phyloP scores from a whole-genome alignment of 2,797 vertebrate species.

The Sebastes umbrosus region DNA sequence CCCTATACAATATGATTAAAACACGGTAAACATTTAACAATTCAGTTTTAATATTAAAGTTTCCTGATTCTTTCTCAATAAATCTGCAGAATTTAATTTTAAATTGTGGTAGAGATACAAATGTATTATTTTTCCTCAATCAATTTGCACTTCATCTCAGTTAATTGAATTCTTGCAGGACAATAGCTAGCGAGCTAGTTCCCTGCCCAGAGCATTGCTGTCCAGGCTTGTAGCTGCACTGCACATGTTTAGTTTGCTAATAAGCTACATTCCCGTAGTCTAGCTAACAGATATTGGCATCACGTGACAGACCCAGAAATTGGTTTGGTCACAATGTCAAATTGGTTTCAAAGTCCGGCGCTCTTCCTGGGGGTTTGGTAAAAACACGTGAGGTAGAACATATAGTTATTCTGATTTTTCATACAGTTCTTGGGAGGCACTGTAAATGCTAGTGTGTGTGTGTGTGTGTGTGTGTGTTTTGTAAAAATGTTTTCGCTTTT shows the following conservation, averaged over 20 bases:
- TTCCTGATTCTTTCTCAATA: too few relatives aligned
- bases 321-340: neutral
- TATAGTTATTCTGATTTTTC: neutral
- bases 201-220: neutral
- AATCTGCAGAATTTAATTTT: too few relatives aligned
- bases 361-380: neutral
- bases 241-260: neutral
- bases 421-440: neutral
- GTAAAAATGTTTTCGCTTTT: neutral
- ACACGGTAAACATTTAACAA: too few relatives aligned
- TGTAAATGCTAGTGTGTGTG: neutral
- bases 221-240: neutral
- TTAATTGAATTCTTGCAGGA: neutral
- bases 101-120: too few relatives aligned
- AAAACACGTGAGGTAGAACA: neutral
- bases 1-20: too few relatives aligned
- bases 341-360: neutral
- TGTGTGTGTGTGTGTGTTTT: too few relatives aligned
- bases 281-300: too few relatives aligned
- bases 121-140: neutral
- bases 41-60: too few relatives aligned
- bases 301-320: too few relatives aligned
- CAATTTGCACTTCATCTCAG: neutral
- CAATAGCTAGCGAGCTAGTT: neutral
- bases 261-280: neutral